Base-by-base conservation (phyloP, 2,113 vertebrate species). In the Tetrao urogallus region DNA sequence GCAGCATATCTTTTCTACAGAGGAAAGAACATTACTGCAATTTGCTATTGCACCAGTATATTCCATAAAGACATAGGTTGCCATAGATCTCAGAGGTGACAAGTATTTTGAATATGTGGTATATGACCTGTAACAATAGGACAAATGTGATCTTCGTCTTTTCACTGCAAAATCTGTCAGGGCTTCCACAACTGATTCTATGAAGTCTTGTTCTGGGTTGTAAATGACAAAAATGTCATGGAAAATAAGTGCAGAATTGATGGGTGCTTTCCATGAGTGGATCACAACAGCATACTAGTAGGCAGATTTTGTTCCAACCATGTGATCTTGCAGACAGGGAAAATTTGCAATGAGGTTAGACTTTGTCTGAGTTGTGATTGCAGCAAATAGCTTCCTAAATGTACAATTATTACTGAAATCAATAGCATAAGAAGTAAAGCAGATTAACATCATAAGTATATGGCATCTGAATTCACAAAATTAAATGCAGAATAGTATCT, bases 21-120 rank as follows among this genome's bases (percentile, higher is more conserved):
- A 96, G 77, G 70, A 96, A 92, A 96, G 86, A 92, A 96, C 89
- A 94, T 94, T 96, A 96, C 89, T 96, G 57, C 77, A 90, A 75
- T 72, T 42, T 94, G 84, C 78, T 96, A 93, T 97, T 96, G 90
- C 95, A 92, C 96, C 80, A 83, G 77, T 57, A 81, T 86, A 78
- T 80, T 93, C 81, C 63, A 75, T 82, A 72, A 82, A 91, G 91
- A 78, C 52, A 80, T 15, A 94, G 86, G 70, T 81, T 65, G 74
- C 63, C 47, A 64, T 27, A 85, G 88, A 94, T 71, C 90, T 94
- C 87, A 95, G 82, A 92, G 75, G 63, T n/a, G 28, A 90, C 52
- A 78, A 64, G 45, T 92, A 86, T 89, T 95, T 96, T 94, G 18
- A 91, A 54, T 75, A 93, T 82, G 71, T 90, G 69, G 12, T 73